Conservation (phyloP, 2,888 invertebrate genomes). For the Amiota minor region DNA sequence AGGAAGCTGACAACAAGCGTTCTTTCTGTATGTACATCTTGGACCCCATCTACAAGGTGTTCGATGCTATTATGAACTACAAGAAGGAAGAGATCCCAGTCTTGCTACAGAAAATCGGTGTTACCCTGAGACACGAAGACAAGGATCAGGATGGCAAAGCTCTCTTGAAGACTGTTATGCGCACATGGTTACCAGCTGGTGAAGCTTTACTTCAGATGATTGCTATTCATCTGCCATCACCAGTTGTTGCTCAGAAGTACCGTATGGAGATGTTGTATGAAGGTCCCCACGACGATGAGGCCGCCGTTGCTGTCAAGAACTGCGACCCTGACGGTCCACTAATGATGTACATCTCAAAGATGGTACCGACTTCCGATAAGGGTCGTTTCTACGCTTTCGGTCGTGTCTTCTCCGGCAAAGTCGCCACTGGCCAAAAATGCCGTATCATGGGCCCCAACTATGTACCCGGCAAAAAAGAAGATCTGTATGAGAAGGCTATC, state of each 20-base stretch:
- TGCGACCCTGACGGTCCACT: slow-evolving; percentile 98
- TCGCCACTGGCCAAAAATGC: slow-evolving; percentile 91
- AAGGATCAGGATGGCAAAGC: slow-evolving; percentile 97
- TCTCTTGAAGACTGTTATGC: slow-evolving; percentile 97
- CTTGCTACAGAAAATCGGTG: slow-evolving; percentile 91
- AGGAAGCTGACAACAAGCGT: slow-evolving; percentile 92
- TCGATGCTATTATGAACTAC: slow-evolving; percentile 88
- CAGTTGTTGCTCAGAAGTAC: slow-evolving; percentile 98
- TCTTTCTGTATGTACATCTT: slow-evolving; percentile 99
- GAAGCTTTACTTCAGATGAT: slow-evolving; percentile 99
- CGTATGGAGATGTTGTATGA: slow-evolving; percentile 99
- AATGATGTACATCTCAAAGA: slow-evolving; percentile 99
- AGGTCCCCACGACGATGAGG: slow-evolving; percentile 97
- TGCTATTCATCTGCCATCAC: slow-evolving; percentile 99
- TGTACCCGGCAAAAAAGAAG: slow-evolving; percentile 98
- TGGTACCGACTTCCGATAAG: slow-evolving; percentile 99
- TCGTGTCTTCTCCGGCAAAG: slow-evolving; percentile 98
- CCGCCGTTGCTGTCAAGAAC: slow-evolving; percentile 90
- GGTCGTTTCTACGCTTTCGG: slow-evolving; percentile 99
- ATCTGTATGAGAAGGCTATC: slow-evolving; percentile 98
- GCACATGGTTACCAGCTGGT: slow-evolving; percentile 99
- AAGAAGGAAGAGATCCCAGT: slow-evolving; percentile 94
- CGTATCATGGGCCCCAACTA: slow-evolving; percentile 99
- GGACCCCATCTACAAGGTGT: slow-evolving; percentile 98
- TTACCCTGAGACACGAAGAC: slow-evolving; percentile 94